Percentiles rank a stretch among this genome's conserved stretches.
Evolutionary conservation across 1,140 invertebrate genomes (phyloP).

Genomic region (Copidosoma floridanum): DNA sequence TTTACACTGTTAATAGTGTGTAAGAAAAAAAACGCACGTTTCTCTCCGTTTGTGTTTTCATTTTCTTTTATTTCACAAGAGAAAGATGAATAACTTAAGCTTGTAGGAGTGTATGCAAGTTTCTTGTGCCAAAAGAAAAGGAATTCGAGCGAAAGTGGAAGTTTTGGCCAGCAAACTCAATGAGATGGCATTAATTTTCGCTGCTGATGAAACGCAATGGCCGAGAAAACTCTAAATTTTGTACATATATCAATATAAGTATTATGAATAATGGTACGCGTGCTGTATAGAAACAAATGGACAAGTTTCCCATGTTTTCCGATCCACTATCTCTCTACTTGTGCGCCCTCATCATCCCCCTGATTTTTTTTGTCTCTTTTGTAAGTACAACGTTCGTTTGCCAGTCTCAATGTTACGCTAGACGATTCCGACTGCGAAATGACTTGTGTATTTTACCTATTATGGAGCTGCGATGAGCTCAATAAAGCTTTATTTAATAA

Average conservation of each 20-base stretch:
- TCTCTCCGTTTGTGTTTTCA: not conserved
- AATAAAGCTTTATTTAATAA: conserved; percentile 45
- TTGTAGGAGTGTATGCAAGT: not conserved
- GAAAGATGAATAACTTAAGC: not conserved
- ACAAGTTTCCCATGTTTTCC: conserved; percentile 33
- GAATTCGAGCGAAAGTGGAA: not conserved
- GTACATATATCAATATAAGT: conserved; percentile 35
- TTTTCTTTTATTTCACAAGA: not conserved
- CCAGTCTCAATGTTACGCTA: conserved; percentile 27
- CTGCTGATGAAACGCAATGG: not conserved
- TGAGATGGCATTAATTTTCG: not conserved
- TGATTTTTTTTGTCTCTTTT: too few relatives aligned
- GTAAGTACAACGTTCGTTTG: too few relatives aligned
- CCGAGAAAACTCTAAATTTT: conserved; percentile 3
- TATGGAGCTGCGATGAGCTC: conserved; percentile 33
- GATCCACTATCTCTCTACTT: too few relatives aligned
- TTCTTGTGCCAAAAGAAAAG: conserved; percentile 10
- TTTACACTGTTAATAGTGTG: not conserved
- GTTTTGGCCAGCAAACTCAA: not conserved
- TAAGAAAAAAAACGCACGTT: not conserved
- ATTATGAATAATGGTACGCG: conserved; percentile 36
- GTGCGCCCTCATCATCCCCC: too few relatives aligned
- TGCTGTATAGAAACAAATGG: conserved; percentile 25
- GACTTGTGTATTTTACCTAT: conserved; percentile 41
- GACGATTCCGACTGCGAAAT: conserved; percentile 39